Conservation (phyloP, 2,797 vertebrate species). For the Meriones psammophilus region DNA sequence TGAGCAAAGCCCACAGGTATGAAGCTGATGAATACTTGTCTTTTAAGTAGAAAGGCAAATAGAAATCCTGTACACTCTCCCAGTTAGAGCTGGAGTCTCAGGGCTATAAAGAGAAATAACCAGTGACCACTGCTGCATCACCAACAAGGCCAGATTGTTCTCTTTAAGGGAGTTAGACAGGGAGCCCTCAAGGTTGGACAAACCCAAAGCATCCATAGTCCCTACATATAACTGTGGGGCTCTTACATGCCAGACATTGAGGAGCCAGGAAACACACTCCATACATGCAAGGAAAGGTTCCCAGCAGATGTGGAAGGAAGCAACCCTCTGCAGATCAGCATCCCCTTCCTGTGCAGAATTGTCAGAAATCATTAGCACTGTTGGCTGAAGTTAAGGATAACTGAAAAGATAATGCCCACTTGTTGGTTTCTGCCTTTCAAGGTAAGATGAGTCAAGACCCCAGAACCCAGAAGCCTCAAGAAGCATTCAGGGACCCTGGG, state of each 20-base stretch:
- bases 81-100: not conserved
- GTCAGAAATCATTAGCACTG: slow-evolving; percentile 24
- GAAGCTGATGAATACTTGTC: not conserved
- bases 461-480: not conserved
- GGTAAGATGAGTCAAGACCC: slow-evolving; percentile 48
- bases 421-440: slow-evolving; percentile 27
- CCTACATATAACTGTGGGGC: not conserved
- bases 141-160: not conserved
- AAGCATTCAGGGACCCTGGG: not conserved
- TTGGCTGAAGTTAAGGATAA: not conserved
- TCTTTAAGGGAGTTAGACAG: slow-evolving; percentile 13
- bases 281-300: fast-evolving
- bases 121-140: not conserved
- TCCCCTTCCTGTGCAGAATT: not conserved
- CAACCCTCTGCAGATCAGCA: not conserved
- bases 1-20: not conserved
- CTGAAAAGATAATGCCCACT: slow-evolving; percentile 23
- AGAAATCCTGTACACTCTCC: not conserved
- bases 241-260: not conserved
- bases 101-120: not conserved
- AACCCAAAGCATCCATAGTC: not conserved
- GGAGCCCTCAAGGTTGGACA: not conserved
- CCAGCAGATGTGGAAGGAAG: not conserved
- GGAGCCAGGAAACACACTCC: not conserved
- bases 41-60: not conserved